Base-by-base conservation (phyloP, 92 coral and sea anemone species). In the Parazoanthus darwini region DNA sequence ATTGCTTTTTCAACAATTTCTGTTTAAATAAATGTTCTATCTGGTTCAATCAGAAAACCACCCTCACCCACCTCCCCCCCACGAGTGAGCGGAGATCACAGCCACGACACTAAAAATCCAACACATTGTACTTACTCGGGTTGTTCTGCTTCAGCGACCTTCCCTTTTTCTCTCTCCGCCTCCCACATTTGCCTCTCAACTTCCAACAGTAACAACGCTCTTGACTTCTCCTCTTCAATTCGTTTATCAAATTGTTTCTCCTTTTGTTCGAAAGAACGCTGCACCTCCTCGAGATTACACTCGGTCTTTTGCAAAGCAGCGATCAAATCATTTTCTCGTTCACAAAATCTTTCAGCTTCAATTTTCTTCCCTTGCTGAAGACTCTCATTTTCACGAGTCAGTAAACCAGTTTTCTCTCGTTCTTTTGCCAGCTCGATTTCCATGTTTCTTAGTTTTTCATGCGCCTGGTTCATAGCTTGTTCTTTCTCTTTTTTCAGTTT, bases 181-280 rank as follows among this genome's bases (percentile, higher is more conserved):
- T 96, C 98, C 98, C 95, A 96, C 96, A 95, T 92, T 84, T 94
- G 96, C 43, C 94, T 88, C 71, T 95, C 99, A 63, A 93, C 92
- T 85, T 95, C 97, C 86, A 92, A 86, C 82, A 95, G 56, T 71
- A 94, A 70, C 74, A 91, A 86, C 9, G 95, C 92, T 51, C 86
- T 90, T 54, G 94, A 94, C 84, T 90, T 92, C 87, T 92, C 96
- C 91, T 92, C 91, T 89, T 97, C 90, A 76, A 94, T 72, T 84
- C 86, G 90, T 58, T 89, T 89, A n/a, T 79, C 77, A 80, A 93
- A 94, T 86, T 88, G 92, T 48, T 77, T 83, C 74, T 95, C 96
- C 78, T 92, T 93, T 25, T 89, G 90, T 68, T 92, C 93, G 89
- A 93, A 74, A 35, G 82, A 74, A 20, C 59, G 58, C 33, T 89